Conservation (phyloP, 2,113 vertebrate genomes). For the Irena cyanogastra region DNA sequence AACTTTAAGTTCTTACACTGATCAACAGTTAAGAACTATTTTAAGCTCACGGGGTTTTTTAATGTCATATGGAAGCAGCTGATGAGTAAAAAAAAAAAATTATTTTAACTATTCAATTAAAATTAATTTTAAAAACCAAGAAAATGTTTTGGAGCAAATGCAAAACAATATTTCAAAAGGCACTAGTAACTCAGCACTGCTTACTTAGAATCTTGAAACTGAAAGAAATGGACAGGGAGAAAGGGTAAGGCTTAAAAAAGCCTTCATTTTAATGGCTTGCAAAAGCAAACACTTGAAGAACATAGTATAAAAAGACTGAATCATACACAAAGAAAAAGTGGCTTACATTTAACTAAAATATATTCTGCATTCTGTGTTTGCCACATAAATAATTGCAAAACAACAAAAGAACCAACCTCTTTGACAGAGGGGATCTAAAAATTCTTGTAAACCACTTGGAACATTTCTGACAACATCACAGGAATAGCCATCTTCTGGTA, state of each 20-base stretch:
- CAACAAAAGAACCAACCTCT: slow-evolving; percentile 75
- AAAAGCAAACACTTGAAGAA: neutral
- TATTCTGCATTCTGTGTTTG: neutral
- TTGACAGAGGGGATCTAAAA: slow-evolving; percentile 94
- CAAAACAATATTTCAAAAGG: neutral
- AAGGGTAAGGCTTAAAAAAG: neutral
- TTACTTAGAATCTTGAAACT: neutral
- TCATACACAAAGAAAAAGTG: neutral
- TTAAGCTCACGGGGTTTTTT: accelerated
- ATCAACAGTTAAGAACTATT: neutral
- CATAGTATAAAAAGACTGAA: neutral
- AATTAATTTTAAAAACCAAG: neutral
- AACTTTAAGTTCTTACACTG: accelerated
- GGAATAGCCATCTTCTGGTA: slow-evolving; percentile 97
- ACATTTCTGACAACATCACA: slow-evolving; percentile 95
- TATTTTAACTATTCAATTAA: neutral
- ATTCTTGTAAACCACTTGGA: slow-evolving; percentile 94
- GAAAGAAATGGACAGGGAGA: neutral
- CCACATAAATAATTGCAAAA: neutral
- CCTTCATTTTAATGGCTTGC: neutral
- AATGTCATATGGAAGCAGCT: neutral
- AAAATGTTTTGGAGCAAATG: neutral
- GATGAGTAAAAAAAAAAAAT: neutral
- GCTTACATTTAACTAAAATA: neutral
- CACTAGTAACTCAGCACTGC: neutral